phyloP scores from a whole-genome alignment of 2,113 vertebrate genomes.

The Scolopax mira region DNA sequence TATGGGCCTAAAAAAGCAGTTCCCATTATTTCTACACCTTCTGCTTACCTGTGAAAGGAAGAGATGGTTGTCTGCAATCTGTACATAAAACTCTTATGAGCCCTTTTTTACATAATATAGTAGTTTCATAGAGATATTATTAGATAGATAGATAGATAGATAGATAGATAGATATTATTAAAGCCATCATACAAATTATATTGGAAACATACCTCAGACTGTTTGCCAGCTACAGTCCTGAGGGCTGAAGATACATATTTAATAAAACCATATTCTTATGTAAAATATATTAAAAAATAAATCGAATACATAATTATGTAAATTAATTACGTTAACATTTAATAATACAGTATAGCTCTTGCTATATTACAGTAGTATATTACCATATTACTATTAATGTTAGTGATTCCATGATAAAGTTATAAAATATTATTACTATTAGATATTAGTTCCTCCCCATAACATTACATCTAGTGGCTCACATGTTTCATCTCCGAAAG shows the following conservation, averaged over 20 bases:
- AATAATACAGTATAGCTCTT: background rate
- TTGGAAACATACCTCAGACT: background rate
- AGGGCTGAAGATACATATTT: background rate
- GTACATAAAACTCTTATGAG: background rate
- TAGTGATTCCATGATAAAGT: background rate
- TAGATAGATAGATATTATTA: background rate
- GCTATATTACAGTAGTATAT: background rate
- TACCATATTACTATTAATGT: background rate
- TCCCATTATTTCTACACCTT: background rate
- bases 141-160: too few species aligned
- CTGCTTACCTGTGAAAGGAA: background rate
- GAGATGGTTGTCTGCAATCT: background rate
- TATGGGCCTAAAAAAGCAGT: background rate
- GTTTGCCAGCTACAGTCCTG: background rate
- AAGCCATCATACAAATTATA: background rate
- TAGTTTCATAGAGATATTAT: background rate
- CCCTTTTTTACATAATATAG: background rate
- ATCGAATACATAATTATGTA: background rate
- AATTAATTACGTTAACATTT: background rate
- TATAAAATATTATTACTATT: background rate
- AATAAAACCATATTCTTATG: background rate
- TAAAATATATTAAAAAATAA: background rate
- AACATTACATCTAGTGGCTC: background rate
- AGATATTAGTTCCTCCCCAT: background rate
- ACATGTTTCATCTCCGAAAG: background rate